Evolutionary conservation across 2,797 vertebrate genomes (phyloP).

Genomic region (Sphaeramia orbicularis): DNA sequence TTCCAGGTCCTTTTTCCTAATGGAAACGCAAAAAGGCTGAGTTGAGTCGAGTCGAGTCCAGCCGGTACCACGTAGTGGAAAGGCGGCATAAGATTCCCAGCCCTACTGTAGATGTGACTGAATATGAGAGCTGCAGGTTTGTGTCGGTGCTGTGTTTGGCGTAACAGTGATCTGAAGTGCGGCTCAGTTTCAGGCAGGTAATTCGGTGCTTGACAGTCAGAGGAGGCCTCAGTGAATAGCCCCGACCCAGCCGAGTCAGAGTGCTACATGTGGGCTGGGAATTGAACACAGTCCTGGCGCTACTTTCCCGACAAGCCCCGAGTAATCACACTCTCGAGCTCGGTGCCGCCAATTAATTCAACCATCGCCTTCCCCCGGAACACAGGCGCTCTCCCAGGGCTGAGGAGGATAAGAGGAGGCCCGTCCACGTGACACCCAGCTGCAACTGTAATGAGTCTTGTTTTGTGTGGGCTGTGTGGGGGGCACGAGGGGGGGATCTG

Average conservation of each 20-base stretch:
- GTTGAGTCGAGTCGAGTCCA: too few species aligned
- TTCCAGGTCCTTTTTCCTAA: too few species aligned
- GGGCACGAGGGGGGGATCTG: constrained; percentile 22
- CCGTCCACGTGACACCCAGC: constrained; percentile 82
- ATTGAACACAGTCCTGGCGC: constrained; percentile 77
- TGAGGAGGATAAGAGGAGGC: constrained; percentile 71
- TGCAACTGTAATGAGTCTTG: constrained; percentile 85
- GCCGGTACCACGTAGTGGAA: too few species aligned
- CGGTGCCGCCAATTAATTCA: constrained; percentile 87
- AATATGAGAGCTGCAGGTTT: constrained; percentile 3
- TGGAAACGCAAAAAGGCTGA: too few species aligned
- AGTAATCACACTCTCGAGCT: constrained; percentile 83
- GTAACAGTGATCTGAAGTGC: constrained; percentile 17
- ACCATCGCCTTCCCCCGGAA: constrained; percentile 73
- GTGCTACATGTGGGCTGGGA: constrained; percentile 78
- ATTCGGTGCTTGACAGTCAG: constrained; percentile 70
- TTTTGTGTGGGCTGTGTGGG: constrained; percentile 46
- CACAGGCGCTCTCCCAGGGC: constrained; percentile 67
- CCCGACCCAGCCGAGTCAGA: constrained; percentile 62
- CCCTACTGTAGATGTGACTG: too few species aligned
- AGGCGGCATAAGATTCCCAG: too few species aligned
- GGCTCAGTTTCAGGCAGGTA: constrained; percentile 53
- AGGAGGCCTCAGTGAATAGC: constrained; percentile 56
- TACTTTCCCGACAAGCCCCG: constrained; percentile 84
- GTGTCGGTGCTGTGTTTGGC: not conserved